Conservation (phyloP, 2,888 invertebrate genomes). For the Nomada fabriciana region DNA sequence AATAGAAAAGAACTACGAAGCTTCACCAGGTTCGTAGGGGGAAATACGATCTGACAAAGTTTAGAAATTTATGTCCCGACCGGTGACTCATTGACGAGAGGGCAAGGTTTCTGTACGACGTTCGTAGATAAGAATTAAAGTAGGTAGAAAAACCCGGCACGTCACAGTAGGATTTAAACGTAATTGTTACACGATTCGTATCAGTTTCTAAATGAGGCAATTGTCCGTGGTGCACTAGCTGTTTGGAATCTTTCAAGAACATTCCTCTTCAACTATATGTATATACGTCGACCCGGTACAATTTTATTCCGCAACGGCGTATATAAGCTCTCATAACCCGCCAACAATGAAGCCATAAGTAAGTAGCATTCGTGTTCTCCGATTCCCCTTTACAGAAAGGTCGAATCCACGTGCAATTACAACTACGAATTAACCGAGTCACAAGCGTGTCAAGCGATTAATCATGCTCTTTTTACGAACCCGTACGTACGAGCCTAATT, state of each 20-base stretch:
- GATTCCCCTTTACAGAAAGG: not conserved
- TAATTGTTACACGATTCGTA: conserved; percentile 18
- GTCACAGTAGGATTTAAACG: not conserved
- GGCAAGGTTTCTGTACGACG: not conserved
- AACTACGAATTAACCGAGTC: conserved; percentile 45
- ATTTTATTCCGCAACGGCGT: conserved; percentile 1
- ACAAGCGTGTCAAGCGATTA: conserved; percentile 47
- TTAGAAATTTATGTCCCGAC: no score
- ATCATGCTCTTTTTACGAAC: conserved; percentile 22
- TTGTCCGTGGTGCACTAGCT: not conserved
- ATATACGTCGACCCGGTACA: not conserved
- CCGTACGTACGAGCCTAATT: conserved; percentile 34
- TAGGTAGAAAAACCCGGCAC: not conserved
- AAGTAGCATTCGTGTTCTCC: not conserved
- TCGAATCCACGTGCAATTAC: conserved; percentile 34
- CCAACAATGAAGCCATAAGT: conserved; percentile 28
- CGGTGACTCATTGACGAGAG: no score
- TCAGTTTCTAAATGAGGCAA: not conserved
- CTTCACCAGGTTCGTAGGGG: no score
- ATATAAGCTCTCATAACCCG: not conserved
- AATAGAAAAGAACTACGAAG: not conserved
- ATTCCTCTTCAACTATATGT: not conserved
- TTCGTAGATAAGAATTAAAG: not conserved
- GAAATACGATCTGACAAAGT: no score
- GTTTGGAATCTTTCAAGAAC: not conserved